phyloP scores from a whole-genome alignment of 2,888 invertebrate genomes.

The Ochropacha duplaris region DNA sequence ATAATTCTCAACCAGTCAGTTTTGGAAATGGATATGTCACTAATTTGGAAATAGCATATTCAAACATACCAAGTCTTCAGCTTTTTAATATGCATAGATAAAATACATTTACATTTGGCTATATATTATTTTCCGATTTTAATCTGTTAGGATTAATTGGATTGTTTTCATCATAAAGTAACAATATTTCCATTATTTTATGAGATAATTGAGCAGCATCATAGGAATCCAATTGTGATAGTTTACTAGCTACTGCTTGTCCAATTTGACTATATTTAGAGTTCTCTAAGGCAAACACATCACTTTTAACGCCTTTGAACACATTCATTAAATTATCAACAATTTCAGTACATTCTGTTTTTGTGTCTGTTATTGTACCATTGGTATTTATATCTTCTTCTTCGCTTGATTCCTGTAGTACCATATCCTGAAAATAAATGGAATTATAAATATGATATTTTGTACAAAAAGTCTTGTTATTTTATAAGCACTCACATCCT shows the following conservation, averaged over 20 bases:
- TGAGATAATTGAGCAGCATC: slow-evolving; percentile 56
- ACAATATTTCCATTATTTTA: slow-evolving; percentile 64
- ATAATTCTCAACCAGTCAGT: no score
- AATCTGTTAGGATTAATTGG: slow-evolving; percentile 65
- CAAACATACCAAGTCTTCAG: no score
- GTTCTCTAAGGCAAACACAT: slow-evolving; percentile 55
- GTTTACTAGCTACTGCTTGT: slow-evolving; percentile 47
- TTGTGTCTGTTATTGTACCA: slow-evolving; percentile 23
- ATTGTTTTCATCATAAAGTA: slow-evolving; percentile 62
- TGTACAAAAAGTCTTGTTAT: no score
- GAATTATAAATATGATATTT: no score
- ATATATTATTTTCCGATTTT: slow-evolving; percentile 16
- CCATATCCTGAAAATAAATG: slow-evolving; percentile 36
- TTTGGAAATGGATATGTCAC: no score
- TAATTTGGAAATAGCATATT: no score
- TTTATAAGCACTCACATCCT: slow-evolving; percentile 27
- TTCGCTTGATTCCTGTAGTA: slow-evolving; percentile 29
- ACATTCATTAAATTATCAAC: slow-evolving; percentile 56
- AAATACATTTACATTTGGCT: slow-evolving; percentile 5
- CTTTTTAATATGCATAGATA: no score
- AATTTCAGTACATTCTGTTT: slow-evolving; percentile 48
- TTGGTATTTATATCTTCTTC: slow-evolving; percentile 31
- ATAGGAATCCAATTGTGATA: slow-evolving; percentile 59
- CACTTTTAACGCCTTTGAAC: slow-evolving; percentile 63
- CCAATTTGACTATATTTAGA: slow-evolving; percentile 57